Evolutionary conservation across 2,113 vertebrate genomes (phyloP), one percentile per base, ranked within the genome.

Genomic region (Syngnathoides biaculeatus): DNA sequence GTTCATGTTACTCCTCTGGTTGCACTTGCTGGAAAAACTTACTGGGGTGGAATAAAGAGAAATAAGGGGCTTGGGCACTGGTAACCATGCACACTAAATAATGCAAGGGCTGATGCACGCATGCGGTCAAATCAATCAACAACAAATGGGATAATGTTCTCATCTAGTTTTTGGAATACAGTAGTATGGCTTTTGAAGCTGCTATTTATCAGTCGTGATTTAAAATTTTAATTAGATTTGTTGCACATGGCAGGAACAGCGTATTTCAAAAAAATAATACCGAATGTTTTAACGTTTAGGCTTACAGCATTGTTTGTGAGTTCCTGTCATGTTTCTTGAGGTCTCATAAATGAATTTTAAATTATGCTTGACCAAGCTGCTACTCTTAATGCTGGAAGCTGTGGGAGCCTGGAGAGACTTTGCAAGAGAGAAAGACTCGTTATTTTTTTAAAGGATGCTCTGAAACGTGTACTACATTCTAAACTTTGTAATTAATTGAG

Each of bases 151-250:
- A 64, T 64, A 5, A 64, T 35, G 17, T 62, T 42, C 24, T 35
- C 27, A 50, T n/a, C 40, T 60, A 47, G 15, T 72, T 72, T 83
- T 63, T 38, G 27, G 61, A 24, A 60, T 65, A 38, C 3, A 26
- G 17, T 60, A 27, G 11, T 59, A 11, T 65, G 30, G 74, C 64
- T 79, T 77, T 77, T 55, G 12, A 65, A 50, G 67, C 65, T 79
- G 74, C 50, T 42, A 42, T 73, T 78, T 76, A 63, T 76, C 61
- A 78, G 80, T 81, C 53, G 69, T 48, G 38, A 74, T 74, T 72
- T 63, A 78, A 69, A 82, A 78, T 64, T 64, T 76, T 84, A 43
- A 86, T 83, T 73, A 61, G 68, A 65, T 74, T 72, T 58, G 71
- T 72, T n/a, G 26, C 47, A 56, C 52, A 82, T 72, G n/a, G 47